These are phyloP conservation scores for Varecia variegata DNA, from an alignment of 2,797 vertebrate species.

Conservation along the genomic window DNA sequence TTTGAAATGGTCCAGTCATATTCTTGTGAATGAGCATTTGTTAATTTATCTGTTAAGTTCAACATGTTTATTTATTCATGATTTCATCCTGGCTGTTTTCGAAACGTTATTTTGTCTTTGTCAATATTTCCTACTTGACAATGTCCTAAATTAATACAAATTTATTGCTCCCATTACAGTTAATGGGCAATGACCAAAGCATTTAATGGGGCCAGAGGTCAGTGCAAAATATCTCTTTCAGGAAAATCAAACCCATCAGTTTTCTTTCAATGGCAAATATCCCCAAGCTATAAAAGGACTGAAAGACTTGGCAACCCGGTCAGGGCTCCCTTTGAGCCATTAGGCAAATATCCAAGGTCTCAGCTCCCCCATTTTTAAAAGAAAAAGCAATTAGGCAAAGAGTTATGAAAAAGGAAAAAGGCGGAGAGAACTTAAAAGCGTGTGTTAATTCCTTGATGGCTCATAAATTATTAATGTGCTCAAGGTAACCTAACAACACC, in stretches of 20 bases:
- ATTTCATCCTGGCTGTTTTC: slow-evolving; percentile 63
- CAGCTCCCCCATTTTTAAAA: slow-evolving; percentile 41
- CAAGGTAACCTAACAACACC: slow-evolving; percentile 7
- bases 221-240: slow-evolving; percentile 63
- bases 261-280: slow-evolving; percentile 59
- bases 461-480: slow-evolving; percentile 59
- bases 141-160: slow-evolving; percentile 74
- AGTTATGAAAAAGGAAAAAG: slow-evolving; percentile 69
- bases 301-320: slow-evolving; percentile 57
- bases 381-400: slow-evolving; percentile 71
- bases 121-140: slow-evolving; percentile 63
- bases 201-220: slow-evolving; percentile 67
- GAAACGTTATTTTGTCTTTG: slow-evolving; percentile 69
- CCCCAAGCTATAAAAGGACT: slow-evolving; percentile 42
- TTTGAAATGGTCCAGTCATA: slow-evolving; percentile 23
- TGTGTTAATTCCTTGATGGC: slow-evolving; percentile 53
- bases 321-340: slow-evolving; percentile 50
- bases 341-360: slow-evolving; percentile 71
- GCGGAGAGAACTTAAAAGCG: slow-evolving; percentile 47
- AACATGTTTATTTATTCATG: slow-evolving; percentile 66
- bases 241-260: slow-evolving; percentile 70
- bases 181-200: slow-evolving; percentile 60
- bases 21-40: slow-evolving; percentile 47
- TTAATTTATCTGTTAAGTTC: slow-evolving; percentile 70
- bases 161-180: slow-evolving; percentile 60